Evolutionary conservation across 2,888 invertebrate species (phyloP), one percentile per base, ranked within the genome.

Genomic region (Meghimatium bilineatum): DNA sequence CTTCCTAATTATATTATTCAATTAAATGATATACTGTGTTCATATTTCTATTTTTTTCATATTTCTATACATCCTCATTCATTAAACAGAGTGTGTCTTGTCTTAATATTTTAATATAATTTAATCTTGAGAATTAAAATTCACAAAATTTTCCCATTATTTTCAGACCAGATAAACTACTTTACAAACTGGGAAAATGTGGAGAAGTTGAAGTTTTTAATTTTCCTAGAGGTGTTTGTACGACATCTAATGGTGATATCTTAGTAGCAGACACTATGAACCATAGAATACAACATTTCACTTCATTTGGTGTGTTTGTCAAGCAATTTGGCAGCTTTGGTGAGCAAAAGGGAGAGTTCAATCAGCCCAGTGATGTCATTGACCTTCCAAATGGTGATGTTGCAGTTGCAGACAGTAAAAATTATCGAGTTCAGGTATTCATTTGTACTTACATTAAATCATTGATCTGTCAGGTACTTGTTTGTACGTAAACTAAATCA

Each of bases 401-500:
- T n/a, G 91, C 90, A 10, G 91, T 93, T 20, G 92, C 92, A 10
- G 93, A 93, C 82, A 90, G 89, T 67, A 90, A 89, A 77, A 93
- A 92, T 84, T 89, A 87, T 78, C 80, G 93, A 60, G 87, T 93
- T 8, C 91, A 92, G 86, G 89, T 82, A 49, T 26, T 38, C 38
- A 23, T 20, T 36, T 20, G 14, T 67, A 44, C 44, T 5, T 44
- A 44, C 44, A n/a, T n/a, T n/a, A n/a, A n/a, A n/a, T n/a, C n/a
- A n/a, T n/a, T n/a, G n/a, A n/a, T n/a, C n/a, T n/a, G n/a, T n/a
- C n/a, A n/a, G n/a, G n/a, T n/a, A n/a, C n/a, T n/a, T n/a, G n/a
- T n/a, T n/a, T n/a, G n/a, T n/a, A n/a, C n/a, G n/a, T n/a, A n/a
- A n/a, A n/a, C n/a, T n/a, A n/a, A n/a, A n/a, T n/a, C n/a, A n/a